These are phyloP conservation scores for Vespertilio murinus DNA, from an alignment of 2,797 vertebrate genomes.

Conservation along the genomic window DNA sequence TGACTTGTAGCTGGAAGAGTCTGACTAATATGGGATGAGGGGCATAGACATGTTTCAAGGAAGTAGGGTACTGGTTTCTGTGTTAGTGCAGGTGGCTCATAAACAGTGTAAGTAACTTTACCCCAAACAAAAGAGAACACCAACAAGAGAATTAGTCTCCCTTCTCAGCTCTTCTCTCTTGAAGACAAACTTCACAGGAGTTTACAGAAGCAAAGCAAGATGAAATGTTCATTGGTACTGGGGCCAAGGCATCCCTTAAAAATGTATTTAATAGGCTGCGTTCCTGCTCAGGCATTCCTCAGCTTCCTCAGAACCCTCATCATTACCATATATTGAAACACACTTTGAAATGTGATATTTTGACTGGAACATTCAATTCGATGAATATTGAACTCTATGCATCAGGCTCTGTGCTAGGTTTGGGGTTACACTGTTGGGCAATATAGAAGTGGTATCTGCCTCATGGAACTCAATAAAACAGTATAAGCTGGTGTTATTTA, in stretches of 20 bases:
- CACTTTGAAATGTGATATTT: neutral
- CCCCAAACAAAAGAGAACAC: neutral
- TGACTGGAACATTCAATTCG: neutral
- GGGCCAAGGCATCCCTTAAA: neutral
- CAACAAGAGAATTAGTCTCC: neutral
- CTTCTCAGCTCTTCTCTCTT: neutral
- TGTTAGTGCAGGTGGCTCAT: neutral
- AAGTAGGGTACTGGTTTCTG: neutral
- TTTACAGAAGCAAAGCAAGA: neutral
- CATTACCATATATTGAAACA: neutral
- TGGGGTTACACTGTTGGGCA: neutral
- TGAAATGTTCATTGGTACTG: neutral
- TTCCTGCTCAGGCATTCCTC: neutral
- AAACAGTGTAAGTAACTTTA: neutral
- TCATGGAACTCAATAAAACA: neutral
- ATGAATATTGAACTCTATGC: neutral
- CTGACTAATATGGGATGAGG: neutral
- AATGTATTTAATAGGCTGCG: neutral
- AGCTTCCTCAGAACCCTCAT: neutral
- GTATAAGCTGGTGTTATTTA: neutral
- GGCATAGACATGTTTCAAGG: neutral
- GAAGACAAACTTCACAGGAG: neutral
- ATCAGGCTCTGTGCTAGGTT: neutral
- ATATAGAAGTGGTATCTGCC: neutral
- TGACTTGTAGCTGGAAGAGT: neutral